Conservation (phyloP, 2,113 vertebrate species). For the pig (Sus scrofa) region DNA sequence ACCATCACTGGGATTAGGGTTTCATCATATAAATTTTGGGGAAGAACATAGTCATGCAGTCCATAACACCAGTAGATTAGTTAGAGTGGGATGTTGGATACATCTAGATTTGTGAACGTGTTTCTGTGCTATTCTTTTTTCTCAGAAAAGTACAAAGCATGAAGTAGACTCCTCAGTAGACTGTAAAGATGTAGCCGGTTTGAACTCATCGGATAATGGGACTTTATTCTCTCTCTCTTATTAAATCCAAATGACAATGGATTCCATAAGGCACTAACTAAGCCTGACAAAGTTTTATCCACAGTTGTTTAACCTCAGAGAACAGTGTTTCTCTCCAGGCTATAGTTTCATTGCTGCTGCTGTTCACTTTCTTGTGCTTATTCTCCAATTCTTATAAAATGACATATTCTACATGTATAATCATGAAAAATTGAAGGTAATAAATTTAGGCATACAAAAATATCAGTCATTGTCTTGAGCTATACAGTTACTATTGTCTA, state of each 20-base stretch:
- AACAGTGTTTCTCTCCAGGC: not conserved
- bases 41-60: not conserved
- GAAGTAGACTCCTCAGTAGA: not conserved
- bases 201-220: not conserved
- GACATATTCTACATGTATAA: not conserved
- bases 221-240: not conserved
- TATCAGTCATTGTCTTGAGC: not conserved
- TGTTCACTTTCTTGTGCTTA: not conserved
- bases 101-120: not conserved
- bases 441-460: not conserved
- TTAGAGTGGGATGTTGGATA: not conserved
- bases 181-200: not conserved
- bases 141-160: not conserved
- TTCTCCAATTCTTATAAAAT: not conserved
- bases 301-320: not conserved
- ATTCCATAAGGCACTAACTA: not conserved
- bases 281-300: not conserved
- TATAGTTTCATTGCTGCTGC: not conserved
- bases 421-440: not conserved
- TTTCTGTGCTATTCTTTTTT: not conserved
- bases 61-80: not conserved
- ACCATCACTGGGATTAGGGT: not conserved
- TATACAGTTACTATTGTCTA: not conserved
- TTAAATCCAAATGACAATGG: not conserved
- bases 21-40: not conserved